Conservation (phyloP, 2,113 vertebrate genomes). For the Lamprologus ornatipinnis region DNA sequence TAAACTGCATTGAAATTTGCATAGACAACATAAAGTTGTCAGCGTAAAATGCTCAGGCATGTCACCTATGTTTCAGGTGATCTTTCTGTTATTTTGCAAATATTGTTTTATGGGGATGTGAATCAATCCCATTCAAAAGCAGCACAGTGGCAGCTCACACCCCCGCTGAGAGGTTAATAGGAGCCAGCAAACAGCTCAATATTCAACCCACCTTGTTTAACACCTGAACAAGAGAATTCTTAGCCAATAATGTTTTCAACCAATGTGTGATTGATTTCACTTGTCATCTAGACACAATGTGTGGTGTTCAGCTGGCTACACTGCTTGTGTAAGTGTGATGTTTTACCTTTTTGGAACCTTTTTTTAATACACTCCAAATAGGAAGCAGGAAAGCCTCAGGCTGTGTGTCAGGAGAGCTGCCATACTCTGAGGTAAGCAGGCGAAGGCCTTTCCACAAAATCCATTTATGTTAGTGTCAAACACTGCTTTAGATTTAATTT, state of each 20-base stretch:
- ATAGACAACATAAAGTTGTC: neutral
- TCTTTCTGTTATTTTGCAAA: neutral
- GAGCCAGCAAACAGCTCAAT: conserved; percentile 33
- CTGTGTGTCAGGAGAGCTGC: neutral
- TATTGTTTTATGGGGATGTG: neutral
- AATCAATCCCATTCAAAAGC: neutral
- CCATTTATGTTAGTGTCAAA: conserved; percentile 23
- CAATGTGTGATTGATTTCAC: conserved; percentile 23
- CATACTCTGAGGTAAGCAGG: neutral
- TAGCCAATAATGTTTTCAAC: conserved; percentile 24
- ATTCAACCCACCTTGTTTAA: neutral
- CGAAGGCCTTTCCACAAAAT: neutral
- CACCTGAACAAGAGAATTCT: conserved; percentile 35
- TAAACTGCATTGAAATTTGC: neutral
- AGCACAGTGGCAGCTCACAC: neutral
- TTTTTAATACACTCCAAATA: neutral
- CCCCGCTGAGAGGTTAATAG: conserved; percentile 2
- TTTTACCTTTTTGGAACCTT: neutral
- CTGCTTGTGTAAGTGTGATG: neutral
- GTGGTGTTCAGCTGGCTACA: neutral
- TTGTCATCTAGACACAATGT: neutral
- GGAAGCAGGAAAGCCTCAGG: conserved; percentile 8
- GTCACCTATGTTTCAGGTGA: neutral
- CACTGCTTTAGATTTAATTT: neutral
- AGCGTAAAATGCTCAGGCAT: neutral